Evolutionary conservation across 2,113 vertebrate species (phyloP).

Genomic region (Tichodroma muraria): DNA sequence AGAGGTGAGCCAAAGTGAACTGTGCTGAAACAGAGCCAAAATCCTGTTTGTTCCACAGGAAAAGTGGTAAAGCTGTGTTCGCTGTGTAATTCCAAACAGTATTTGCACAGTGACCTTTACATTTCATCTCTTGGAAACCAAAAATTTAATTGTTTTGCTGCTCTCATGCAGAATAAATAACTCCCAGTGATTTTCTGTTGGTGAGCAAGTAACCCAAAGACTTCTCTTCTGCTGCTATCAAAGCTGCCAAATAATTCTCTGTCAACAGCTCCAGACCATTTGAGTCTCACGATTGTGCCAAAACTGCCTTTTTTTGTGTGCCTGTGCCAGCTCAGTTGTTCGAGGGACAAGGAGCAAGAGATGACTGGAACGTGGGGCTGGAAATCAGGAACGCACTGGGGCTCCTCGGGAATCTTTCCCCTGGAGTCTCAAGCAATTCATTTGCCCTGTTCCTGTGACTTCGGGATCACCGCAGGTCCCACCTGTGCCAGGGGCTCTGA

Average conservation of each 20-base stretch:
- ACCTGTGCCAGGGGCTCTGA: background rate
- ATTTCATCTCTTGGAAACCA: background rate
- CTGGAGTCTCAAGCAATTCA: too few relatives aligned
- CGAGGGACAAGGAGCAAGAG: background rate
- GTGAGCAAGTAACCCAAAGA: background rate
- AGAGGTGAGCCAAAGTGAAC: conserved; percentile 26
- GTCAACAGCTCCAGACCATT: background rate
- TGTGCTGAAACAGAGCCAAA: background rate
- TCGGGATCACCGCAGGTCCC: background rate
- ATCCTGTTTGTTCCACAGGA: conserved; percentile 6
- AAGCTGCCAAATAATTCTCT: conserved; percentile 3
- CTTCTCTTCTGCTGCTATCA: background rate
- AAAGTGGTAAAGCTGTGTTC: background rate
- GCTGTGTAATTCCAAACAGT: background rate
- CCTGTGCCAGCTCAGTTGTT: background rate
- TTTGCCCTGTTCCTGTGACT: too few relatives aligned
- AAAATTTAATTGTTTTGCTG: background rate
- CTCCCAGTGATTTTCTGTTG: background rate
- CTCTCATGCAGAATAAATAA: background rate
- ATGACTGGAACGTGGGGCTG: background rate
- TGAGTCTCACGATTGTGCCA: background rate
- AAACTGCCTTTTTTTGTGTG: background rate
- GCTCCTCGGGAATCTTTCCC: rapidly evolving
- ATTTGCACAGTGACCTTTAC: background rate
- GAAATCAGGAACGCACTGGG: background rate